Base-by-base conservation (phyloP, 2,888 invertebrate species). In the Monochamus alternatus region DNA sequence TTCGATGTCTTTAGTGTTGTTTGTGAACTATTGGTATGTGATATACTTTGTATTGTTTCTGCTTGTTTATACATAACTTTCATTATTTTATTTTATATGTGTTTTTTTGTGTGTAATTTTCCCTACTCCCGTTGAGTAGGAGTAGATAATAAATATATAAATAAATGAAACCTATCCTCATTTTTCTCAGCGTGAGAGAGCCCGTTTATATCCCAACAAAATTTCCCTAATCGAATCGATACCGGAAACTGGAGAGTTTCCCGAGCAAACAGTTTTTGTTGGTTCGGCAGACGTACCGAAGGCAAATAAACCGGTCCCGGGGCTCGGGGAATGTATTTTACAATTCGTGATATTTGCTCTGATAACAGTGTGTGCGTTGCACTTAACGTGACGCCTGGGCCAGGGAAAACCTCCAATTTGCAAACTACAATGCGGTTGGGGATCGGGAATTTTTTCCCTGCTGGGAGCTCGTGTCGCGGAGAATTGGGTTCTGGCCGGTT, bases 301-400 rank as follows among this genome's bases (percentile, higher is more conserved):
- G 9, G 62, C 74, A 75, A 75, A 74, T 64, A 74, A 68, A 65
- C 74, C 59, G 60, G 65, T 75, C 44, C 70, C 62, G 70, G 44
- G 68, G 58, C 59, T n/a, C 51, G 47, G 51, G 74, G n/a, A n/a
- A n/a, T 75, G 70, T 75, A 70, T 75, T 70, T 70, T 75, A 60
- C 74, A 75, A 75, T 75, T 75, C 65, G 70, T 43, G 66, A 70
- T 75, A 66, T 75, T 75, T 75, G 63, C 74, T 44, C 63, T 52
- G 74, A 60, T 70, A 75, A 65, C 70, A 65, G 22, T 74, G 74
- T 70, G 52, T 75, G 65, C 38, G 65, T 22, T 68, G 65, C n/a
- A 64, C 69, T 69, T 74, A 47, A 70, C 69, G 14, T 30, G 55
- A 12, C 55, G 55, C 14, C n/a, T 14, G 55, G 55, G 14, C 55